Conservation (phyloP, 1,140 invertebrate species). For the Drosophila takahashii region DNA sequence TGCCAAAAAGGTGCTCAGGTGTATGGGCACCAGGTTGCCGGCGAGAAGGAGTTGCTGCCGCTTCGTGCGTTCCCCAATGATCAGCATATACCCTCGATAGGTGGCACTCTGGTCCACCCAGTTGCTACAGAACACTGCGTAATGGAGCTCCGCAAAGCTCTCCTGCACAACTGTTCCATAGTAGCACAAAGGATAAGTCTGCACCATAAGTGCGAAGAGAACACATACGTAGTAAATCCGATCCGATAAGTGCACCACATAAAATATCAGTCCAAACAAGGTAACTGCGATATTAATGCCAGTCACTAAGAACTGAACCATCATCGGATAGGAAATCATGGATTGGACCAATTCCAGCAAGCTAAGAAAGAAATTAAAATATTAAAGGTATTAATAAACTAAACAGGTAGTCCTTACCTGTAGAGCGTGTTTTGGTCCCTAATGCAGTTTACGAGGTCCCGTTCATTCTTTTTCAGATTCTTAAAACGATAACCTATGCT, state of each 20-base stretch:
- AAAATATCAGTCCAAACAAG: conserved; percentile 52
- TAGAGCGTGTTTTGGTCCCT: conserved; percentile 61
- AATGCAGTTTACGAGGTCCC: conserved; percentile 54
- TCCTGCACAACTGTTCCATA: conserved; percentile 60
- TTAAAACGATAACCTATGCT: conserved; percentile 41
- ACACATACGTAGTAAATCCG: conserved; percentile 45
- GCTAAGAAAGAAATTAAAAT: conserved; percentile 11
- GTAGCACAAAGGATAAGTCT: conserved; percentile 70
- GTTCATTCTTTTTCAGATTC: conserved; percentile 36
- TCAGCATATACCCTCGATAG: conserved; percentile 50
- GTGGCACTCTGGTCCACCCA: conserved; percentile 62
- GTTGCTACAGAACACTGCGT: conserved; percentile 63
- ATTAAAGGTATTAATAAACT: too few species aligned
- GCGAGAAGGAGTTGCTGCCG: conserved; percentile 32
- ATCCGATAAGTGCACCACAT: conserved; percentile 32
- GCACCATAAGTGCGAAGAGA: conserved; percentile 38
- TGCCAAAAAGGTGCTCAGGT: conserved; percentile 64
- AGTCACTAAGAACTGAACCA: conserved; percentile 67
- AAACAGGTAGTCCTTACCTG: conserved; percentile 22
- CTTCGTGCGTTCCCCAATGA: conserved; percentile 60
- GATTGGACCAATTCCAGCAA: conserved; percentile 38
- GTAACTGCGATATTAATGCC: conserved; percentile 51
- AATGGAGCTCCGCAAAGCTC: conserved; percentile 45
- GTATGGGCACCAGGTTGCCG: conserved; percentile 62
- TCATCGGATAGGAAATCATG: conserved; percentile 63